A percentile compares a stretch with the other conserved stretches of the same genome.
Conservation (phyloP, 2,888 invertebrate genomes). For the Melipona bicolor region DNA sequence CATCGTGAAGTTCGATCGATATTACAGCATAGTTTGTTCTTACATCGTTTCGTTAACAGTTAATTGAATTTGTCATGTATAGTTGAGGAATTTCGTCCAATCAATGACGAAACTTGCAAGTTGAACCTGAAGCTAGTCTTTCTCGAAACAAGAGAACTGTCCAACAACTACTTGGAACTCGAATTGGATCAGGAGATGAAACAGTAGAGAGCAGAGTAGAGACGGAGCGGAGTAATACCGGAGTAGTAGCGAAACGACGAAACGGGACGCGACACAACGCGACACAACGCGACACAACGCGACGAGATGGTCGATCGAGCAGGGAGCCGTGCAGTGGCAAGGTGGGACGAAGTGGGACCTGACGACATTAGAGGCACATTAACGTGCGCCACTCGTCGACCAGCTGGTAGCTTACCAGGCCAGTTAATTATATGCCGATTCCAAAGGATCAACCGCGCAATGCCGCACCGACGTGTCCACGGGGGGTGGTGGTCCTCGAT, state of each 20-base stretch:
- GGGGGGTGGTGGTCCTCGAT: slow-evolving; percentile 62
- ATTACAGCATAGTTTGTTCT: background rate
- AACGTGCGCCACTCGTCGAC: slow-evolving; percentile 79
- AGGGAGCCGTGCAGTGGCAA: background rate
- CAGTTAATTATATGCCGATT: slow-evolving; percentile 80
- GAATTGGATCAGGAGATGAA: slow-evolving; percentile 37
- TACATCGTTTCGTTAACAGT: background rate
- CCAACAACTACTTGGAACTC: slow-evolving; percentile 55
- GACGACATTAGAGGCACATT: slow-evolving; percentile 82
- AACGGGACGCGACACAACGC: too few relatives aligned
- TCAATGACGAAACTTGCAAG: background rate
- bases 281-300: too few relatives aligned
- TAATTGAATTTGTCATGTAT: background rate
- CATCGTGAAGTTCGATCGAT: background rate
- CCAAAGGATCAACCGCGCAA: slow-evolving; percentile 73
- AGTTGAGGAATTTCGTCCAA: background rate
- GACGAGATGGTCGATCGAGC: background rate
- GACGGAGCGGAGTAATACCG: slow-evolving; percentile 33
- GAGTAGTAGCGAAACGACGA: too few relatives aligned
- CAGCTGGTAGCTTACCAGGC: slow-evolving; percentile 78
- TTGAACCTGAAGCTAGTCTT: background rate
- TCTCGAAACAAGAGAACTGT: background rate
- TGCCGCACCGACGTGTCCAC: slow-evolving; percentile 58
- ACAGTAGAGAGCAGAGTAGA: slow-evolving; percentile 21
- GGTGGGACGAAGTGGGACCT: slow-evolving; percentile 33